Evolutionary conservation across 2,888 invertebrate genomes (phyloP).

Genomic region (Tricholauxania praeusta): DNA sequence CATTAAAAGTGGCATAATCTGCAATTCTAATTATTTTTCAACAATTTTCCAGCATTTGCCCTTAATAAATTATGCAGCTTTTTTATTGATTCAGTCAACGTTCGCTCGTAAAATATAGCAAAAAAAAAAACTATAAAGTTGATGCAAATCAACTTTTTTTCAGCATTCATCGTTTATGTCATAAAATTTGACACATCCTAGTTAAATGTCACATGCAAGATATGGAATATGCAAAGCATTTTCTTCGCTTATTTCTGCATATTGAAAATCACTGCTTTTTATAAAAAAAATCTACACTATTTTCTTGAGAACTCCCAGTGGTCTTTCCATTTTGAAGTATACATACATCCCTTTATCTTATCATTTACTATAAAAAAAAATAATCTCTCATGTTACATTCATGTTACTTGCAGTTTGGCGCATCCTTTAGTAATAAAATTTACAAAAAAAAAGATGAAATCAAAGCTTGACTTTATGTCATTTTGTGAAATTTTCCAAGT

Average conservation of each 20-base stretch:
- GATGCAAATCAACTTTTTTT: slow-evolving; percentile 4
- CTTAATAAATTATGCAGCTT: slow-evolving; percentile 5
- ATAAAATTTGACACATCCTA: slow-evolving; percentile 6
- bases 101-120: slow-evolving; percentile 21
- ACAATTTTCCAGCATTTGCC: slow-evolving; percentile 7
- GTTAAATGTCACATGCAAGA: too few relatives aligned
- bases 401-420: slow-evolving; percentile 1
- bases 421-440: not conserved
- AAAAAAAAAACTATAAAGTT: not conserved
- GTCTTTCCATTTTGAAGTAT: not conserved
- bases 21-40: slow-evolving; percentile 25
- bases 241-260: too few relatives aligned
- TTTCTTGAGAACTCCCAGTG: too few relatives aligned
- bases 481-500: not conserved
- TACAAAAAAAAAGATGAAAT: not conserved
- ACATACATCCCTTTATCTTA: slow-evolving; percentile 12
- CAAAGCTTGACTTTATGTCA: not conserved
- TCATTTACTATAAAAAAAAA: slow-evolving; percentile 18
- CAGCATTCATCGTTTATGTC: slow-evolving; percentile 4
- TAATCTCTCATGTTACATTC: slow-evolving; percentile 7
- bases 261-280: too few relatives aligned
- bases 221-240: too few relatives aligned
- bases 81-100: slow-evolving; percentile 26
- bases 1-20: slow-evolving; percentile 14
- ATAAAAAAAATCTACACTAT: too few relatives aligned